Conservation (phyloP, 2,113 vertebrate species). For the Himantopus leucocephalus region DNA sequence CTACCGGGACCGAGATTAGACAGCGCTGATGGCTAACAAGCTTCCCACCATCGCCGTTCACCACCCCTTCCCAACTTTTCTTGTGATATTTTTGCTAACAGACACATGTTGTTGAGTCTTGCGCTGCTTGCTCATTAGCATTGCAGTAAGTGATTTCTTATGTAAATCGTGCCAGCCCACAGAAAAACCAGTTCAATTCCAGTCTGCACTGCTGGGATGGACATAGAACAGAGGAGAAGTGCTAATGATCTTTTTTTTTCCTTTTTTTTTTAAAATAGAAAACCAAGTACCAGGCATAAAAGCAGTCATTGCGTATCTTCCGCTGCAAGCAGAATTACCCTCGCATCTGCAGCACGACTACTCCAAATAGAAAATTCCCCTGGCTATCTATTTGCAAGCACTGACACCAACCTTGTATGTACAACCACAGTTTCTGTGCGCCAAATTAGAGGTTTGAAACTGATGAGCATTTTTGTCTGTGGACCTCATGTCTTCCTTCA, state of each 20-base stretch:
- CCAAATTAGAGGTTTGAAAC: neutral
- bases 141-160: neutral
- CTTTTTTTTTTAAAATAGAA: neutral
- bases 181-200: slow-evolving; percentile 49
- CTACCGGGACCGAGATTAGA: neutral
- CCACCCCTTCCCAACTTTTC: neutral
- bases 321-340: neutral
- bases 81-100: neutral
- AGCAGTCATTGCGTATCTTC: neutral
- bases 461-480: neutral
- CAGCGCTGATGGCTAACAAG: neutral
- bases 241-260: neutral
- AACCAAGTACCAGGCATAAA: neutral
- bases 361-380: neutral
- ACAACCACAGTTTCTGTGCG: neutral
- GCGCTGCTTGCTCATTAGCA: neutral
- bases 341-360: neutral
- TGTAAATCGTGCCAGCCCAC: neutral
- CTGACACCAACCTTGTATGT: neutral
- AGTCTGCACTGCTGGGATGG: neutral
- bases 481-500: neutral
- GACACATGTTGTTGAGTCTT: neutral
- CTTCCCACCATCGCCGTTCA: neutral
- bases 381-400: neutral
- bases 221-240: neutral